Evolutionary conservation across 2,113 vertebrate species (phyloP).

Genomic region (Scolopax mira): DNA sequence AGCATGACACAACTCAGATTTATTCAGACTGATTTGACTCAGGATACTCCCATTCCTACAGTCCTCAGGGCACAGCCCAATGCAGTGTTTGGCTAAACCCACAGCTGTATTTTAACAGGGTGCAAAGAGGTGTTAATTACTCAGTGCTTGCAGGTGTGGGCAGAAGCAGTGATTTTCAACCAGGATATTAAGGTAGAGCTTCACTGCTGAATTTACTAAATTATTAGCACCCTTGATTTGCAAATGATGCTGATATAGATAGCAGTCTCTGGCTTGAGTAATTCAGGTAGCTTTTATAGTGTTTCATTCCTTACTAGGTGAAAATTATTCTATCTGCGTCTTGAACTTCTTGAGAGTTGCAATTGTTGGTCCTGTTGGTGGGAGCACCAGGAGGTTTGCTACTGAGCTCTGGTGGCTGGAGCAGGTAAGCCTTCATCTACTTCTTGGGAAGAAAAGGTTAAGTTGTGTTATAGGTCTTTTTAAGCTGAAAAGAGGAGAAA

Average conservation of each 20-base stretch:
- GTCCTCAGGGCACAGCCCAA: not conserved
- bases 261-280: not conserved
- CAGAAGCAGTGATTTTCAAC: not conserved
- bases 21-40: not conserved
- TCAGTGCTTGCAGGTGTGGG: not conserved
- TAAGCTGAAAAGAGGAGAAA: not conserved
- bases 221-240: not conserved
- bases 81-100: not conserved
- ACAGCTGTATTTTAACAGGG: not conserved
- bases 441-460: not conserved
- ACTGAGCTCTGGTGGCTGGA: not conserved
- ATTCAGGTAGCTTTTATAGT: not conserved
- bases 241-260: not conserved
- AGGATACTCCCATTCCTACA: not conserved
- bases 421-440: not conserved
- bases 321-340: not conserved
- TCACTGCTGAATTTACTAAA: not conserved
- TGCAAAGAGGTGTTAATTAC: not conserved
- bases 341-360: not conserved
- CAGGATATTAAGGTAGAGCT: not conserved
- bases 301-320: not conserved
- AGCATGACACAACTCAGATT: not conserved
- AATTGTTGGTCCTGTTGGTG: not conserved
- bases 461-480: not conserved
- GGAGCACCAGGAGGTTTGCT: not conserved